Percentiles rank a stretch among this genome's conserved stretches.
Evolutionary conservation across 2,888 invertebrate genomes (phyloP).

Genomic region (Stenchaetothrips biformis): DNA sequence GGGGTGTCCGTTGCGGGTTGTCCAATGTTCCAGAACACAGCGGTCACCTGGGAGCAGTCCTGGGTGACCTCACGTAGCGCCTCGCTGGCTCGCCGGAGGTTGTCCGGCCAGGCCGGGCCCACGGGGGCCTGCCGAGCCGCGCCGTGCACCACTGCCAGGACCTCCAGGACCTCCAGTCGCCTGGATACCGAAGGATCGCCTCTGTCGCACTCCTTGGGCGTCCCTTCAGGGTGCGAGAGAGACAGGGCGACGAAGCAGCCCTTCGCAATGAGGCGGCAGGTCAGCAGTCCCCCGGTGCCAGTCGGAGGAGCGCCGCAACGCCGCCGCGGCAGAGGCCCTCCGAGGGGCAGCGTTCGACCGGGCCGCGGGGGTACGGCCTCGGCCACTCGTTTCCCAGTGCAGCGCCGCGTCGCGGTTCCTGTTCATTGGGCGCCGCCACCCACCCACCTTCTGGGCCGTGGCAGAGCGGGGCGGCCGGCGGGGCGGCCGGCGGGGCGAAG

Average conservation of each 20-base stretch:
- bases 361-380: too few relatives aligned
- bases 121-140: background rate
- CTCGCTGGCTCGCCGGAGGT: background rate
- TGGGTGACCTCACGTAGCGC: background rate
- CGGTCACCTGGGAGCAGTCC: conserved; percentile 9
- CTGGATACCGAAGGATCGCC: background rate
- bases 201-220: too few relatives aligned
- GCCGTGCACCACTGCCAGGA: background rate
- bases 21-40: conserved; percentile 15
- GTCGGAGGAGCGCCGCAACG: too few relatives aligned
- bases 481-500: too few relatives aligned
- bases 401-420: background rate
- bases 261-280: too few relatives aligned
- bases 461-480: background rate
- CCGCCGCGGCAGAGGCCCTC: too few relatives aligned
- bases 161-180: background rate
- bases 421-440: background rate
- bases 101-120: background rate
- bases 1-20: conserved; percentile 5
- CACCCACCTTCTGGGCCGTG: background rate
- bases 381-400: too few relatives aligned
- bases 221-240: too few relatives aligned
- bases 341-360: too few relatives aligned
- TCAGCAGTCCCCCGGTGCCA: too few relatives aligned
- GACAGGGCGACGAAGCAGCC: too few relatives aligned